Conservation (phyloP, 2,888 invertebrate genomes). For the Polyploca ridens region DNA sequence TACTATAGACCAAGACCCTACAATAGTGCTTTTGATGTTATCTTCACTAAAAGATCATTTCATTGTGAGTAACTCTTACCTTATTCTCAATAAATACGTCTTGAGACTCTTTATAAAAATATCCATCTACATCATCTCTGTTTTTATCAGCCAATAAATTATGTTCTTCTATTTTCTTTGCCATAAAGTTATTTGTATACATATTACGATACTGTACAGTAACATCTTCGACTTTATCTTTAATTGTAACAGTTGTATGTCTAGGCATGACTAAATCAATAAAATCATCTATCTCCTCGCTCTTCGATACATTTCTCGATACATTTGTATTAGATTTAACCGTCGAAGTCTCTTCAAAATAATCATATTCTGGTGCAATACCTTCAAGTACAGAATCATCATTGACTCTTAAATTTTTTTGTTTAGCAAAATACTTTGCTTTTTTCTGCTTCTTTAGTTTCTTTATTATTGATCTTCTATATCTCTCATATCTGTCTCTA, state of each 20-base stretch:
- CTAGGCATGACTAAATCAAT: not conserved
- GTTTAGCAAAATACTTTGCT: conserved; percentile 49
- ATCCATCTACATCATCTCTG: conserved; percentile 16
- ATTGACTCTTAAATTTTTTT: conserved; percentile 34
- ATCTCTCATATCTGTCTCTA: conserved; percentile 18
- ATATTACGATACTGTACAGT: not conserved
- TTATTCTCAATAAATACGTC: conserved; percentile 51
- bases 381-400: conserved; percentile 33
- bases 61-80: conserved; percentile 26
- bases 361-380: conserved; percentile 32
- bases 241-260: not conserved
- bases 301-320: conserved; percentile 13
- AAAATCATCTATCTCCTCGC: conserved; percentile 1
- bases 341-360: conserved; percentile 33
- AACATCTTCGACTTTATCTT: not conserved
- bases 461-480: conserved; percentile 45
- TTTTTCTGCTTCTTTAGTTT: conserved; percentile 46
- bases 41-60: not conserved
- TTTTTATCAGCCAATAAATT: conserved; percentile 10
- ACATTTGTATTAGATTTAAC: not conserved
- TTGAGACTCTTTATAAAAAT: conserved; percentile 25
- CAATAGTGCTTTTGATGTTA: too few relatives aligned
- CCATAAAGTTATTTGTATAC: not conserved
- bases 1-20: too few relatives aligned
- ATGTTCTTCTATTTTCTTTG: not conserved